A percentile compares a stretch with the other conserved stretches of the same genome.
These are phyloP conservation scores for Guaruba guarouba DNA, from an alignment of 2,113 vertebrate genomes.

Conservation along the genomic window DNA sequence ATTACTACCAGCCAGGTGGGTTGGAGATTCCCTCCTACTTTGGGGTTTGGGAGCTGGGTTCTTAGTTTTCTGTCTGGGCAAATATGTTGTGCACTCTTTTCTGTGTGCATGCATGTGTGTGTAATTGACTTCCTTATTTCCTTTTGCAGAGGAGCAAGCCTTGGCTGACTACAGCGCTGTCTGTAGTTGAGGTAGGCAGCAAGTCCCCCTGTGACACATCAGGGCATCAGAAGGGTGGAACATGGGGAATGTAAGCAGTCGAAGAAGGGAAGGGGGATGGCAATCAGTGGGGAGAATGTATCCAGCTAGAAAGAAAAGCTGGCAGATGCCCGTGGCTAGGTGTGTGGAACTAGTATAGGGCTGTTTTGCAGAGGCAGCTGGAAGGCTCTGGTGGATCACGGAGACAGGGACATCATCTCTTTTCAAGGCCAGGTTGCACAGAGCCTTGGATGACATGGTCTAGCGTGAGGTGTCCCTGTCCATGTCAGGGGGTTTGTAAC, in stretches of 20 bases:
- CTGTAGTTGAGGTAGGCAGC: constrained; percentile 57
- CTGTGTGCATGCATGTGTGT: background rate
- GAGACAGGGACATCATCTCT: background rate
- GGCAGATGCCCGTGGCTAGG: background rate
- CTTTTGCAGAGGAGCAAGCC: constrained; percentile 47
- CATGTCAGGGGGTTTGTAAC: background rate
- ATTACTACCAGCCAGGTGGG: constrained; percentile 87
- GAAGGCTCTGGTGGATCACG: background rate
- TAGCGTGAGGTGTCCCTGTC: background rate
- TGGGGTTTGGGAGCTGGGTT: background rate
- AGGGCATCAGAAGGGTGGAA: background rate
- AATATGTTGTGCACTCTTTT: background rate
- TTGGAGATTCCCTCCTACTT: background rate
- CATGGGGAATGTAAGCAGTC: background rate
- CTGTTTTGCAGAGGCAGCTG: background rate
- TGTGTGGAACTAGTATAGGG: background rate
- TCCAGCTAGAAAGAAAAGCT: background rate
- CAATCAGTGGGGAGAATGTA: background rate
- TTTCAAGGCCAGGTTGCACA: background rate
- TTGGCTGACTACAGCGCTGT: constrained; percentile 19
- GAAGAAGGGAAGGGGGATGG: background rate
- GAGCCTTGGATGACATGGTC: background rate
- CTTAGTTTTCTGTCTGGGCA: background rate
- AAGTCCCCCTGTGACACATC: background rate
- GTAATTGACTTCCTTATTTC: background rate